phyloP scores from a whole-genome alignment of 1,140 invertebrate species.

The Hypsibius dujardini region DNA sequence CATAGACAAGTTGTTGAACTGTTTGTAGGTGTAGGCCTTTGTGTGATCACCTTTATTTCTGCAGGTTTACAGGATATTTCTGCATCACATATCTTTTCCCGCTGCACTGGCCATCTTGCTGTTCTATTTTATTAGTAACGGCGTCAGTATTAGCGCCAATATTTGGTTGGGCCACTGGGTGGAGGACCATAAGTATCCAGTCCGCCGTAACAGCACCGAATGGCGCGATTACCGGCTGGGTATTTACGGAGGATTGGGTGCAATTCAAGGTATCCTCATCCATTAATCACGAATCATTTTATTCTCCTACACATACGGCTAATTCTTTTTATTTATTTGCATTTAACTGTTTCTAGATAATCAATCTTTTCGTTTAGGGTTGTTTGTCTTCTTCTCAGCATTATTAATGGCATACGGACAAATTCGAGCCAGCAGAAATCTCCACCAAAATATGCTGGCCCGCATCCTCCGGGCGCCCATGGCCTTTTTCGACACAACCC shows the following conservation, averaged over 20 bases:
- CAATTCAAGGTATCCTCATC: slow-evolving; percentile 11
- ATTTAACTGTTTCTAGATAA: background rate
- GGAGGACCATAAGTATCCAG: background rate
- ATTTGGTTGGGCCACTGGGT: slow-evolving; percentile 20
- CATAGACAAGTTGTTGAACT: too few species aligned
- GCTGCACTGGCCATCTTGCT: slow-evolving; percentile 10
- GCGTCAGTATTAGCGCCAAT: slow-evolving; percentile 17
- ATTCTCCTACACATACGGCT: background rate
- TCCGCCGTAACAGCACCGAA: slow-evolving; percentile 2
- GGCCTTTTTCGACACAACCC: slow-evolving; percentile 55
- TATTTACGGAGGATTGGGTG: slow-evolving; percentile 17
- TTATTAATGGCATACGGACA: slow-evolving; percentile 6
- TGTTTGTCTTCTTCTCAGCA: slow-evolving; percentile 6
- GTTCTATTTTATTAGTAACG: slow-evolving; percentile 11
- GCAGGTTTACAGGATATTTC: slow-evolving; percentile 20
- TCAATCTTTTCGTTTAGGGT: too few species aligned
- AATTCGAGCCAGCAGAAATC: slow-evolving; percentile 36
- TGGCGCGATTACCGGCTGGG: background rate
- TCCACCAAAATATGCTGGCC: slow-evolving; percentile 46
- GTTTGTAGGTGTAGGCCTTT: too few species aligned
- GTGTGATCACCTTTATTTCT: too few species aligned
- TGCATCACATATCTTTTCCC: background rate
- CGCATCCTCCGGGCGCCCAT: slow-evolving; percentile 44
- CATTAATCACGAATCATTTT: too few species aligned
- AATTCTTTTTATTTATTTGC: background rate